Evolutionary conservation across 2,797 vertebrate genomes (phyloP), one percentile per base, ranked within the genome.

Genomic region (Meriones psammophilus): DNA sequence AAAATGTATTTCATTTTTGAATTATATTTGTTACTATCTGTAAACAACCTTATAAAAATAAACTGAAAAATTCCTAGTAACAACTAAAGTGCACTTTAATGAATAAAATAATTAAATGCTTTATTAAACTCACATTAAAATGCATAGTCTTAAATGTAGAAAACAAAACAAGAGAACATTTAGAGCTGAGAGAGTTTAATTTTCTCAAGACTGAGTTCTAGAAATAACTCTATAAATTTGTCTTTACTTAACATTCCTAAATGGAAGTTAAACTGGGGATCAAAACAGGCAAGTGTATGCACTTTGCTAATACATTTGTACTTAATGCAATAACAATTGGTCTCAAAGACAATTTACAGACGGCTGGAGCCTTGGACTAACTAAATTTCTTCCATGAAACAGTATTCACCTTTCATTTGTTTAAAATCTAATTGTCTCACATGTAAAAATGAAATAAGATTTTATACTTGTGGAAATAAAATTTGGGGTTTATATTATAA

Each of bases 291-390:
- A 79, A 76, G 68, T 60, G 58, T 5, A 0, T 64, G 50, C 24
- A 2, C 39, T 80, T 88, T 92, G 76, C 24, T 89, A 84, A 79
- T 76, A 30, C 3, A 26, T 89, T 71, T 17, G 36, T 24, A 92
- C 33, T 83, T 94, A 64, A 42, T 28, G 5, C 4, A 90, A 33
- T 89, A 92, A 58, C 2, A 81, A 88, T 66, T 18, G 62, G 13
- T 62, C 79, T 93, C 89, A 66, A 80, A 91, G 36, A n/a, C 74
- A 26, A 77, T 89, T 96, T 94, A 74, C 69, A 95, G 94, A 83
- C 56, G 3, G 8, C 24, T 5, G 58, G 79, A 94, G 13, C 18
- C 28, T 83, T 89, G 22, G n/a, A 30, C 13, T 89, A 12, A 96
- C 7, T 94, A 89, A 91, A 64, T 79, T 62, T 88, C 9, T 94